phyloP scores from a whole-genome alignment of 2,113 vertebrate species.

The Dasypus novemcinctus region DNA sequence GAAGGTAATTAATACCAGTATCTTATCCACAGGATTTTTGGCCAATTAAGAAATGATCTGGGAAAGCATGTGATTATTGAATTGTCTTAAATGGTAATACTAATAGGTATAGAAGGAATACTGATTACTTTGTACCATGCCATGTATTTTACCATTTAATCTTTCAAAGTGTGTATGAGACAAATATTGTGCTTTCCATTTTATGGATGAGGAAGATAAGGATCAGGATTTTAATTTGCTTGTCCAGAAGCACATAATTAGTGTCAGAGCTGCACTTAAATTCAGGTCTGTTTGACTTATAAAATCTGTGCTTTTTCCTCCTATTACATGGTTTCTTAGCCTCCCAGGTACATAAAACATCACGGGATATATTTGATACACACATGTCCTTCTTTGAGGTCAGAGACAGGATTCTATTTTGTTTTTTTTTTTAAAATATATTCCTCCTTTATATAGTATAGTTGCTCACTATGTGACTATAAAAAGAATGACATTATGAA shows the following conservation, averaged over 20 bases:
- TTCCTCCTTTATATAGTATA: not conserved
- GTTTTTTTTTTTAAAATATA: not conserved
- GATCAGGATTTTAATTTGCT: not conserved
- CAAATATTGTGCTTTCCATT: not conserved
- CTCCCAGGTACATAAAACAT: not conserved
- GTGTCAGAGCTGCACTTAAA: not conserved
- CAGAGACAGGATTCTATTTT: not conserved
- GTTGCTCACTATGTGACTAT: not conserved
- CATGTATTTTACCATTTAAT: not conserved
- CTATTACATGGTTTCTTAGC: not conserved
- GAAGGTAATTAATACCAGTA: not conserved
- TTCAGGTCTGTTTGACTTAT: not conserved
- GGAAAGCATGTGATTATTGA: not conserved
- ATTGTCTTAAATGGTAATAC: not conserved
- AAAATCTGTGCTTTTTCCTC: not conserved
- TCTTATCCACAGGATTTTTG: not conserved
- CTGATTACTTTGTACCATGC: not conserved
- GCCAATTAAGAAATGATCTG: not conserved
- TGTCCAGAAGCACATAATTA: not conserved
- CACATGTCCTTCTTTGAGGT: not conserved
- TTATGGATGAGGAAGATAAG: conserved; percentile 4
- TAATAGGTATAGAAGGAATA: not conserved
- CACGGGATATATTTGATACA: not conserved
- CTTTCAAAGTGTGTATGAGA: not conserved
- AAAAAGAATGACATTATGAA: not conserved